phyloP scores from a whole-genome alignment of 35 echinoderm and acorn worm species.

The Anneissia japonica region DNA sequence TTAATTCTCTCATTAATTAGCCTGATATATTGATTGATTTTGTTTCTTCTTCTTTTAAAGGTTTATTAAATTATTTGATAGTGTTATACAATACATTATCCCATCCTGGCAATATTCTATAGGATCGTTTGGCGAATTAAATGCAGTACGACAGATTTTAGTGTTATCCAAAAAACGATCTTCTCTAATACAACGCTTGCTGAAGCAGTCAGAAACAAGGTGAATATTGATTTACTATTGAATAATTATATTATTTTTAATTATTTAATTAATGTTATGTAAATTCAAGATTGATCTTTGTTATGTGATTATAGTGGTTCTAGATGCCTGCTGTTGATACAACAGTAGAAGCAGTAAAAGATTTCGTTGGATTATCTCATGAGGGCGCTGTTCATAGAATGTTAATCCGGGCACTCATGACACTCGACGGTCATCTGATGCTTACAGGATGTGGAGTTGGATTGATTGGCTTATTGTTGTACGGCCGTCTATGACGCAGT shows the following conservation, averaged over 20 bases:
- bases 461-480: too few species aligned
- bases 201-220: conserved; percentile 84
- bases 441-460: too few species aligned
- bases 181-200: conserved; percentile 69
- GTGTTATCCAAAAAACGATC: conserved; percentile 78
- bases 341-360: too few species aligned
- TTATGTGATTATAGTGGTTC: too few species aligned
- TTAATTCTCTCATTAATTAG: background rate
- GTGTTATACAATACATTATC: conserved; percentile 90
- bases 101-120: conserved; percentile 85
- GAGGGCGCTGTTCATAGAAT: too few species aligned
- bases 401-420: too few species aligned
- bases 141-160: conserved; percentile 83
- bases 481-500: too few species aligned
- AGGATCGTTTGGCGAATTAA: conserved; percentile 73
- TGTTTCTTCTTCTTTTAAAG: conserved; percentile 23
- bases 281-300: background rate
- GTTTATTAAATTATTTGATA: conserved; percentile 84
- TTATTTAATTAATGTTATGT: too few species aligned
- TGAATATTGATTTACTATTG: conserved; percentile 22
- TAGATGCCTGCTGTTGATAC: too few species aligned
- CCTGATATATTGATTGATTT: background rate
- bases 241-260: too few species aligned
- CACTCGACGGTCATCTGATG: too few species aligned
- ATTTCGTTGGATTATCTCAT: too few species aligned